Conservation (phyloP, 37 sponge, comb jelly and placozoan genomes). For the Aplysina aerophoba region DNA sequence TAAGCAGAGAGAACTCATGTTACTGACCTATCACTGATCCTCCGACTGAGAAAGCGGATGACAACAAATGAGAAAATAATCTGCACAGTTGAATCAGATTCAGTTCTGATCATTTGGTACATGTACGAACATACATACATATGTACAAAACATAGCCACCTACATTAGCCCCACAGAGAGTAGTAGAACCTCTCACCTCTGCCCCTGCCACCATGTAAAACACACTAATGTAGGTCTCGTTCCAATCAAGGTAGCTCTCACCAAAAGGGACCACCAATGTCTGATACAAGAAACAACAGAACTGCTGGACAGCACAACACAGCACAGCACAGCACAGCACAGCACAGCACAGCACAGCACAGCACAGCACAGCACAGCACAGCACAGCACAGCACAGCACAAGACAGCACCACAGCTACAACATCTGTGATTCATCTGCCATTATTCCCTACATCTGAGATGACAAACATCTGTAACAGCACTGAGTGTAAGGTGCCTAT, state of each 20-base stretch:
- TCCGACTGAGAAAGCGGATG: slow-evolving; percentile 39
- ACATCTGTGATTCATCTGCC: no score
- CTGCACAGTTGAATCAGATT: neutral
- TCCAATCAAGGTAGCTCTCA: slow-evolving; percentile 65
- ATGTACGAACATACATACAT: neutral
- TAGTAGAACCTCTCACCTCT: slow-evolving; percentile 39
- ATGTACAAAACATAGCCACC: slow-evolving; percentile 3
- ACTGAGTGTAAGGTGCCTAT: no score
- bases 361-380: neutral
- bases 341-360: no score
- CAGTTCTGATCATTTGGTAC: neutral
- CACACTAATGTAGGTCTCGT: slow-evolving; percentile 62
- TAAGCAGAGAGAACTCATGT: neutral
- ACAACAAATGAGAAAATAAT: slow-evolving; percentile 53
- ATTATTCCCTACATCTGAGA: neutral
- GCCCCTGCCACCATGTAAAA: slow-evolving; percentile 74
- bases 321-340: neutral
- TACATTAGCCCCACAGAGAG: slow-evolving; percentile 29
- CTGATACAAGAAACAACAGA: slow-evolving; percentile 25
- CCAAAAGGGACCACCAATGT: slow-evolving; percentile 79
- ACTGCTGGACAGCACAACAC: neutral
- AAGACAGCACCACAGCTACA: no score
- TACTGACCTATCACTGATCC: slow-evolving; percentile 65
- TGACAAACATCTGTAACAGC: neutral
- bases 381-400: neutral